A percentile compares a stretch with the other conserved stretches of the same genome.
Conservation (phyloP, 1,140 invertebrate species). For the Drosophila parabipectinata region DNA sequence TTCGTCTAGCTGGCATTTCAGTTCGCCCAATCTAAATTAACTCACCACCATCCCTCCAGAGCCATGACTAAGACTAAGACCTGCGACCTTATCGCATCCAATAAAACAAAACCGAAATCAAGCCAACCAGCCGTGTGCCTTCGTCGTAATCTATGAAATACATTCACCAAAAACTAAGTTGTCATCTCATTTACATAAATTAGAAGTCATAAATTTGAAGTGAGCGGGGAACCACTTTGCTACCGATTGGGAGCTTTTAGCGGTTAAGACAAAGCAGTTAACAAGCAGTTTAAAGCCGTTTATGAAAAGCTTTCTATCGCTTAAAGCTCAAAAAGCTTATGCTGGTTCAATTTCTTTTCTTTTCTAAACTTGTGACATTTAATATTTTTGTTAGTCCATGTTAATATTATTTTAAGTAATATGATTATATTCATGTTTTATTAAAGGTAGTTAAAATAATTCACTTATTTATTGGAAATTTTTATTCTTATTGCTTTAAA, state of each 20-base stretch:
- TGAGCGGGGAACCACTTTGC: conserved; percentile 51
- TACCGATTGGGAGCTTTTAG: not conserved
- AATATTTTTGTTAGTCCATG: not conserved
- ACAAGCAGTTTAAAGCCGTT: not conserved
- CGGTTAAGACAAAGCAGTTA: conserved; percentile 7
- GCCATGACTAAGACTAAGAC: conserved; percentile 41
- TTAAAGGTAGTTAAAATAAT: too few species aligned
- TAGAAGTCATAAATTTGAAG: conserved; percentile 72
- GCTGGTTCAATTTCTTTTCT: not conserved
- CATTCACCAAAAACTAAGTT: conserved; percentile 72
- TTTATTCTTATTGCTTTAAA: not conserved
- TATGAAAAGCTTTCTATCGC: conserved; percentile 8
- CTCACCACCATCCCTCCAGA: conserved; percentile 34
- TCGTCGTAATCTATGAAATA: conserved; percentile 51
- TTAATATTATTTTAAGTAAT: too few species aligned
- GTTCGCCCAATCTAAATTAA: conserved; percentile 61
- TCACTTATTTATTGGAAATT: not conserved
- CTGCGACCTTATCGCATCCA: conserved; percentile 53
- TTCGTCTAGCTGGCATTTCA: conserved; percentile 20
- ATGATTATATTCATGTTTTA: too few species aligned
- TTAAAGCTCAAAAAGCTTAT: not conserved
- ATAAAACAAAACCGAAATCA: conserved; percentile 32
- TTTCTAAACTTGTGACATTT: not conserved
- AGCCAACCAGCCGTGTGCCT: conserved; percentile 33
- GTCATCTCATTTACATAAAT: conserved; percentile 79